Conservation (phyloP, 1,140 invertebrate species). For the Drosophila equinoxialis region DNA sequence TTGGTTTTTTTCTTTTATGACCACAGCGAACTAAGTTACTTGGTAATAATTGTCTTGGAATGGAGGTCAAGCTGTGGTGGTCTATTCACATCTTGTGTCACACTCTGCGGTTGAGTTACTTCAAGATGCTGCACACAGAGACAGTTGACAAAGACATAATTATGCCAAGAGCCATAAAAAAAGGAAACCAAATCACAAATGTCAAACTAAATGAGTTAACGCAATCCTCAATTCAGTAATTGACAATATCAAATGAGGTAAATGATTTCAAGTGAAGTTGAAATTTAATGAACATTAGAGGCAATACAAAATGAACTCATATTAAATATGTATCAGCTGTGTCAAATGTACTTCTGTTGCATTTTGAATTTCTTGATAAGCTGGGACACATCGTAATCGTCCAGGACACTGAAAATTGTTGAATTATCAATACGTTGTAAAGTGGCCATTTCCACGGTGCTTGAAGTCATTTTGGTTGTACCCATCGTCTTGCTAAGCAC, state of each 20-base stretch:
- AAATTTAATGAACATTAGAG: too few species aligned
- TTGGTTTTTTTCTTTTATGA: constrained; percentile 18
- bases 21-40: constrained; percentile 39
- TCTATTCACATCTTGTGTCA: constrained; percentile 61
- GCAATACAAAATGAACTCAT: too few species aligned
- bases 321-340: constrained; percentile 87
- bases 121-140: constrained; percentile 26
- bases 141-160: constrained; percentile 50
- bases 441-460: constrained; percentile 98
- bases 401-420: constrained; percentile 93
- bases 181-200: constrained; percentile 23
- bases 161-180: constrained; percentile 34
- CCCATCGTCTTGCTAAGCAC: constrained; percentile 98
- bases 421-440: constrained; percentile 91
- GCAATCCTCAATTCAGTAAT: constrained; percentile 1
- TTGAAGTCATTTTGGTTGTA: constrained; percentile 97
- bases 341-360: constrained; percentile 87
- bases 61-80: constrained; percentile 77
- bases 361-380: constrained; percentile 94
- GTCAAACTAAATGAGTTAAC: constrained; percentile 20
- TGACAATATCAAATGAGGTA: constrained; percentile 6
- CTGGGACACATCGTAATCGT: constrained; percentile 91
- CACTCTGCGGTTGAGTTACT: constrained; percentile 19
- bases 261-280: background rate
- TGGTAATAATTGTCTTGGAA: constrained; percentile 63